Evolutionary conservation across 2,113 vertebrate species (phyloP).

Genomic region (Aepyceros melampus): DNA sequence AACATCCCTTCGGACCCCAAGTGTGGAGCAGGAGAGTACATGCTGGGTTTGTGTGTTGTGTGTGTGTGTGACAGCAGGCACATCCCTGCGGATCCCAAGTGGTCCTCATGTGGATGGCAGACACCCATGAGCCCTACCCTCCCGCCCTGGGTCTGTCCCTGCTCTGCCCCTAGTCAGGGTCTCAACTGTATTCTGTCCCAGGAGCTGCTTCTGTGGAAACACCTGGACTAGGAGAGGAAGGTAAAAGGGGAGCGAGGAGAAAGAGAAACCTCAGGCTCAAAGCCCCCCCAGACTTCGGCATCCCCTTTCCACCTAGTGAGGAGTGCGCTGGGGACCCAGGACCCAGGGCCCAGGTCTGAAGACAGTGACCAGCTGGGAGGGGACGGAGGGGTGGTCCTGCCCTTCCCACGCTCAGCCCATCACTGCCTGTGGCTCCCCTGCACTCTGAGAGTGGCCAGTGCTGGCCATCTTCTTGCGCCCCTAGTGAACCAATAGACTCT

Average conservation of each 20-base stretch:
- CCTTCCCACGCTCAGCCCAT: neutral
- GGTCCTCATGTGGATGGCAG: neutral
- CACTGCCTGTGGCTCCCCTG: neutral
- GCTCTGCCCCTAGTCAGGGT: neutral
- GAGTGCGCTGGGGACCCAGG: neutral
- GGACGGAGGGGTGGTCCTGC: neutral
- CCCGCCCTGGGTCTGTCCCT: neutral
- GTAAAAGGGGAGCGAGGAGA: neutral
- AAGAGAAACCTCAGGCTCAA: neutral
- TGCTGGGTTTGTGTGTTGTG: neutral
- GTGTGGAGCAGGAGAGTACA: too few species aligned
- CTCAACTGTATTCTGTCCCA: neutral
- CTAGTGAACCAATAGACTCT: neutral
- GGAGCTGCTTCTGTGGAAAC: neutral
- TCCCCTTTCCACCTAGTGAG: neutral
- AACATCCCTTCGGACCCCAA: too few species aligned
- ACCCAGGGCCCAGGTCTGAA: neutral
- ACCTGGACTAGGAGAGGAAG: neutral
- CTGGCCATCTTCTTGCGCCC: neutral
- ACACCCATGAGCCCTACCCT: neutral
- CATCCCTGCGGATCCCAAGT: neutral
- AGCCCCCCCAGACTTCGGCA: neutral
- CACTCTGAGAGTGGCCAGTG: neutral
- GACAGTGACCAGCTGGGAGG: neutral
- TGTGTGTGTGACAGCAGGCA: neutral